Base-by-base conservation (phyloP, 23 tunicate species). In the Diplosoma virens region DNA sequence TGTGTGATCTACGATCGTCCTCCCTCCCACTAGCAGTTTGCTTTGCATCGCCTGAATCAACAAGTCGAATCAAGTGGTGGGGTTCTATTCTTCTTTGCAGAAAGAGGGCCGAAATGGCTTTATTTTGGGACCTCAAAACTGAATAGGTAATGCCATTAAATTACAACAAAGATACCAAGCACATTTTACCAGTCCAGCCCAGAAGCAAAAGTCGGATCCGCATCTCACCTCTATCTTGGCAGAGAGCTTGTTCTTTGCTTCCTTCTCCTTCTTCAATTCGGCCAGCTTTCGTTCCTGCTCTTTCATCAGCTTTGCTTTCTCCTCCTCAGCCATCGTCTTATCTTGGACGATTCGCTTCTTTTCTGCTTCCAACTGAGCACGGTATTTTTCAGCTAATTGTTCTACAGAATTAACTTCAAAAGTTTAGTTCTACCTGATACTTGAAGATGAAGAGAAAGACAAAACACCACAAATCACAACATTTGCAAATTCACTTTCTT, bases 21-120 rank as follows among this genome's bases (percentile, higher is more conserved):
- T 54, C 35, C 99, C 99, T 21, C 99, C 99, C 46, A 83, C 94
- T 17, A 94, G 65, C 35, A 94, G 84, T 58, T 94, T 94, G 79
- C 94, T 88, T 76, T 94, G 86, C 99, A 94, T 94, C 37, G 95
- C 94, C 95, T 94, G 63, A 9, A 28, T 27, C 11, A 63, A 26
- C 52, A 45, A 9, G 52, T 45, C 52, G 14, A 11, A 9, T 45
- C 52, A 45, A 45, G 16, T 45, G 52, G 16, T 9, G 52, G 16
- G 16, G 52, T 16, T 45, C 16, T 16, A n/a, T n/a, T n/a, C n/a
- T n/a, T n/a, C n/a, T n/a, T n/a, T n/a, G n/a, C n/a, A n/a, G n/a
- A n/a, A n/a, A n/a, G n/a, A n/a, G n/a, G n/a, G n/a, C n/a, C n/a
- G n/a, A n/a, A n/a, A n/a, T n/a, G n/a, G n/a, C n/a, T n/a, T n/a